These are phyloP conservation scores for Agriopis aurantiaria DNA, from an alignment of 2,888 invertebrate genomes.

Conservation along the genomic window DNA sequence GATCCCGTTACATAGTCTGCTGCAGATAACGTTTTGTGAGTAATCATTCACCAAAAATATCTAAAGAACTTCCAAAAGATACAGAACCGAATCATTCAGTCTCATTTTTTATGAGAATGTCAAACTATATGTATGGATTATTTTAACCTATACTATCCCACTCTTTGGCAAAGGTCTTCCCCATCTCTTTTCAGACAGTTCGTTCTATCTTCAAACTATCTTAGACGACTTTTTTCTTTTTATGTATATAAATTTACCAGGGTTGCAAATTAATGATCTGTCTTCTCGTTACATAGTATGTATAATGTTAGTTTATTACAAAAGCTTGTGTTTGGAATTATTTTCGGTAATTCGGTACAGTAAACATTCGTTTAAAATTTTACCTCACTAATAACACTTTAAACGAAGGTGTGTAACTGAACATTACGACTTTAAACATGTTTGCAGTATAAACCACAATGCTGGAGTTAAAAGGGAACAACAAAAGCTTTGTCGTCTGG, in stretches of 20 bases:
- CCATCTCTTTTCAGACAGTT: no score
- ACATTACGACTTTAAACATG: conserved; percentile 1
- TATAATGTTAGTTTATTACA: background rate
- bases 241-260: no score
- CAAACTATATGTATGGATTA: background rate
- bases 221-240: background rate
- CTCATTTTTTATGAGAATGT: background rate
- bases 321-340: background rate
- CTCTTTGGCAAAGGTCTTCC: background rate
- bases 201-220: background rate
- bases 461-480: background rate
- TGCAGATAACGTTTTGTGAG: conserved; percentile 5
- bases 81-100: background rate
- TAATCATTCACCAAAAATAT: conserved; percentile 1
- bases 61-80: background rate
- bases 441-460: background rate
- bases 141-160: no score
- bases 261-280: background rate
- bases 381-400: background rate
- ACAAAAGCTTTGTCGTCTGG: background rate
- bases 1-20: conserved; percentile 26
- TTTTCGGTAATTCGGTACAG: background rate
- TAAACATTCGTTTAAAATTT: background rate
- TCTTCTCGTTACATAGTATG: background rate
- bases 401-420: conserved; percentile 1